Evolutionary conservation across 2,113 vertebrate genomes (phyloP).

Genomic region (Nettapus auritus): DNA sequence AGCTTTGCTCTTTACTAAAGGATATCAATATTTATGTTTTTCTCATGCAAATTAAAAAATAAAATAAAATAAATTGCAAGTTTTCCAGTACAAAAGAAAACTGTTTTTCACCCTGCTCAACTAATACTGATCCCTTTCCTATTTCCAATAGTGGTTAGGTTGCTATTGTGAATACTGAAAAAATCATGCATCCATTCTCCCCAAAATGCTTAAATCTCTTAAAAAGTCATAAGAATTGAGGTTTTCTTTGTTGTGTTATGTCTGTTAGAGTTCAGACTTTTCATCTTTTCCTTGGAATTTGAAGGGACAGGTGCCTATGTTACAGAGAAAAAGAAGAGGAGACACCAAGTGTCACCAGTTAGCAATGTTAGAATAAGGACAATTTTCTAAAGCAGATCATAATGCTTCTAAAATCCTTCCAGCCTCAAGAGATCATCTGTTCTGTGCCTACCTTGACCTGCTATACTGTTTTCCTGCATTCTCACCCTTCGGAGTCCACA

Average conservation of each 20-base stretch:
- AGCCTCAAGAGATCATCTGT: background rate
- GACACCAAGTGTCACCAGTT: background rate
- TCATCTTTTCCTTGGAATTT: background rate
- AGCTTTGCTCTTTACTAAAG: background rate
- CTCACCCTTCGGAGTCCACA: background rate
- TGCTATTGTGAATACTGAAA: background rate
- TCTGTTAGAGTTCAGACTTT: background rate
- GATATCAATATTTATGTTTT: background rate
- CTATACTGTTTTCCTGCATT: background rate
- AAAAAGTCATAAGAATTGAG: background rate
- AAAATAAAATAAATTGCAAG: background rate
- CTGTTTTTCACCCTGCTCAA: background rate
- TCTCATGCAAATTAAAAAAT: background rate
- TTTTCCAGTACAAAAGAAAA: background rate
- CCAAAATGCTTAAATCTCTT: rapidly evolving
- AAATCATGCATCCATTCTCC: background rate
- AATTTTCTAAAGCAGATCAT: background rate
- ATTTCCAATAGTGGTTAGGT: background rate
- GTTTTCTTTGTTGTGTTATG: background rate
- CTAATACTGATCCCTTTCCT: background rate
- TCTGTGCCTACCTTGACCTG: background rate
- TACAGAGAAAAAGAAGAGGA: background rate
- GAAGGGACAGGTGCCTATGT: background rate
- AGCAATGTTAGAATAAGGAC: background rate
- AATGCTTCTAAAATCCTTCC: background rate